Percentiles rank a stretch among this genome's conserved stretches.
Conservation (phyloP, 2,888 invertebrate genomes). For the Copidosoma aretas region DNA sequence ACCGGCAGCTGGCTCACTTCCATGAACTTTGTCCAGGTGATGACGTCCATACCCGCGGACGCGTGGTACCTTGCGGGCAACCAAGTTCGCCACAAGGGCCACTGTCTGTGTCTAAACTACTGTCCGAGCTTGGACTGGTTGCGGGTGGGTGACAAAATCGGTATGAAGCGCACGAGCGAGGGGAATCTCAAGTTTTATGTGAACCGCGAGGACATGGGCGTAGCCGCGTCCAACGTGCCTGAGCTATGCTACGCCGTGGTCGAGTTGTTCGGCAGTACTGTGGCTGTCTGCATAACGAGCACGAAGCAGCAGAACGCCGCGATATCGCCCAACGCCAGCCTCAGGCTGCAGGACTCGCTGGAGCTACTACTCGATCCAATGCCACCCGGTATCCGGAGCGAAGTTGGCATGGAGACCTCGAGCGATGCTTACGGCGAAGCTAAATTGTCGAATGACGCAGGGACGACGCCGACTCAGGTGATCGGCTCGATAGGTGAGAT, state of each 20-base stretch:
- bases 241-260: conserved; percentile 84
- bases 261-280: conserved; percentile 81
- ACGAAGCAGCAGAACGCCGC: conserved; percentile 66
- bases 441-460: conserved; percentile 55
- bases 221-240: conserved; percentile 78
- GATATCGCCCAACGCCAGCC: conserved; percentile 63
- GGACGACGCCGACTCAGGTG: conserved; percentile 56
- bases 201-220: conserved; percentile 82
- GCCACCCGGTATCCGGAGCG: conserved; percentile 60
- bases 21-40: conserved; percentile 71
- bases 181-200: conserved; percentile 76
- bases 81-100: conserved; percentile 74
- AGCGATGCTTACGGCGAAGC: conserved; percentile 56
- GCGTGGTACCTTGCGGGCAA: conserved; percentile 74
- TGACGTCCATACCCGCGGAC: conserved; percentile 72
- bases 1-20: conserved; percentile 57
- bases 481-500: conserved; percentile 49
- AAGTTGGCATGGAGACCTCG: conserved; percentile 59
- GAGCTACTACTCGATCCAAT: conserved; percentile 69
- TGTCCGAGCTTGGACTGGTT: conserved; percentile 82
- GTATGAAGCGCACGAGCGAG: conserved; percentile 75
- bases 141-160: conserved; percentile 78
- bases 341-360: conserved; percentile 68
- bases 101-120: conserved; percentile 73
- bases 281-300: conserved; percentile 77